Conservation (phyloP, 2,113 vertebrate genomes). For the Macroglossus sobrinus region DNA sequence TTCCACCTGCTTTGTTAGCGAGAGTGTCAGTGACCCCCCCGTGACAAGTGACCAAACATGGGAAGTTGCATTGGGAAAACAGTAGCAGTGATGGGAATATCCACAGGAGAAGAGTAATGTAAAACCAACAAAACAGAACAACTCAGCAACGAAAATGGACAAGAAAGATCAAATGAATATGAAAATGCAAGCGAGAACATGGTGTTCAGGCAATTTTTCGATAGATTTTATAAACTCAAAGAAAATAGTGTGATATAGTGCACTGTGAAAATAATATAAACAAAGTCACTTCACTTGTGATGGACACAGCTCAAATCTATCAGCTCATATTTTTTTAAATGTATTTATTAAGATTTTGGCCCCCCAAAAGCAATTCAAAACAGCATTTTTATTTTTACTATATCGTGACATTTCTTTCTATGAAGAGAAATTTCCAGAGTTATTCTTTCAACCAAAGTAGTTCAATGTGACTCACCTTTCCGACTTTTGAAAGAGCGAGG, state of each 20-base stretch:
- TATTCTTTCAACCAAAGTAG: neutral
- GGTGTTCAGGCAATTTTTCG: neutral
- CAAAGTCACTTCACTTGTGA: neutral
- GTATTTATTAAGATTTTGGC: neutral
- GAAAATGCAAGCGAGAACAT: neutral
- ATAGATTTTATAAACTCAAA: neutral
- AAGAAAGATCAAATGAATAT: neutral
- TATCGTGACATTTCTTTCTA: neutral
- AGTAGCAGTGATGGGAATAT: neutral
- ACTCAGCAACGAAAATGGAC: neutral
- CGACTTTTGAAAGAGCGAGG: conserved; percentile 94
- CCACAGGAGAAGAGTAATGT: neutral
- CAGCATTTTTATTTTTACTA: neutral
- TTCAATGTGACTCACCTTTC: conserved; percentile 86
- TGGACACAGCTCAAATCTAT: neutral
- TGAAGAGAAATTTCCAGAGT: neutral
- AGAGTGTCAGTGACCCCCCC: neutral
- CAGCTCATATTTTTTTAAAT: neutral
- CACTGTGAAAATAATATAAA: neutral
- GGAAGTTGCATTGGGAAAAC: neutral
- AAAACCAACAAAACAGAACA: neutral
- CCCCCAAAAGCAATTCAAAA: neutral
- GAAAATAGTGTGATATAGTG: neutral
- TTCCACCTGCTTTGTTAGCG: accelerated
- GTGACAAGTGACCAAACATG: neutral